Evolutionary conservation across 2,797 vertebrate genomes (phyloP), one percentile per base, ranked within the genome.

Genomic region (Parotocinclus haroldoi): DNA sequence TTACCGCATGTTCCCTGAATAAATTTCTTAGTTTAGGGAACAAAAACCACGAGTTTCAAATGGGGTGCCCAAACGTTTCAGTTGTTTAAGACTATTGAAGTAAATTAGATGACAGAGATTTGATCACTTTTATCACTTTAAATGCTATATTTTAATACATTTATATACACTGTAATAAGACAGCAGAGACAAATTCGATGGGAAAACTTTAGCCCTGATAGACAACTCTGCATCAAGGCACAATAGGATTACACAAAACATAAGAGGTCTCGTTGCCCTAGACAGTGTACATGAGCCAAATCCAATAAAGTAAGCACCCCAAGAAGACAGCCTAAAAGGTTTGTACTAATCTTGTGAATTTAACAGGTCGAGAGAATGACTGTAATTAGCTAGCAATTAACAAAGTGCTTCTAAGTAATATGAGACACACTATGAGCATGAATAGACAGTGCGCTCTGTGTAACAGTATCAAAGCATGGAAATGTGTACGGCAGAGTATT

Each of bases 311-410:
- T 61, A 63, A 46, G 71, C 66, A 63, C 66, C 60, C 19, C 52
- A 12, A 67, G 63, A 75, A 74, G 72, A 75, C 78, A 67, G 64
- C 62, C 71, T 77, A 63, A 75, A 74, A 78, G 76, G 63, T 68
- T 73, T 77, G 67, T 77, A 75, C 67, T 66, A 74, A 57, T 46
- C 55, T 63, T 62, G 73, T 55, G 74, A 74, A 76, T 76, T 72
- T 19, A 80, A 78, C 78, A 78, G 74, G 74, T 76, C 64, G 73
- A 74, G 63, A 78, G 61, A 78, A 78, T 52, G 67, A 63, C 68
- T 63, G 74, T 78, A 78, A 81, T 81, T 79, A 80, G 72, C 57
- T 4, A 66, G 69, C 71, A 72, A 77, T 80, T 80, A 83, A 76
- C 69, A 54, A 76, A 59, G 64, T 68, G 60, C 59, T 58, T 62